phyloP scores from a whole-genome alignment of 2,797 vertebrate species.

The Molossus alvarezi region DNA sequence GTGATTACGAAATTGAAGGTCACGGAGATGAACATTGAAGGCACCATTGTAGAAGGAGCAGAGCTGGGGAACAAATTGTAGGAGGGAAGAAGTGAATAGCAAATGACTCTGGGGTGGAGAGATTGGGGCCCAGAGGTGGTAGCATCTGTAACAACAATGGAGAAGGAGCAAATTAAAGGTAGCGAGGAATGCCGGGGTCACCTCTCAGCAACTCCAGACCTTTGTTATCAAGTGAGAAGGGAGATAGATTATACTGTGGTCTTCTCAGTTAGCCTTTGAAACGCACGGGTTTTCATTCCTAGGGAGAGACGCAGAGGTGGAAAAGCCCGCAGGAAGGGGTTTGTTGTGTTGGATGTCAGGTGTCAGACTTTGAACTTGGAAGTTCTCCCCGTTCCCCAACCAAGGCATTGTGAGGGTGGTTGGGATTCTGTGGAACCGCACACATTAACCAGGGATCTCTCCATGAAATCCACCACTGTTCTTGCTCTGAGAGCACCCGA shows the following conservation, averaged over 20 bases:
- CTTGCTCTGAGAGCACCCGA: neutral
- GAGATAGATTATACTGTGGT: too few species aligned
- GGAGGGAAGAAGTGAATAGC: neutral
- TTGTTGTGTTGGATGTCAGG: neutral
- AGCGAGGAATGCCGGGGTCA: neutral
- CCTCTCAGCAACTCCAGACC: neutral
- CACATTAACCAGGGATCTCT: neutral
- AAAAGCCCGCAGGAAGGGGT: neutral
- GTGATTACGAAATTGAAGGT: rapidly evolving
- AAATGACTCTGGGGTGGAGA: neutral
- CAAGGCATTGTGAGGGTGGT: neutral
- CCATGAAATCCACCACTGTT: neutral
- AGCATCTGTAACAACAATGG: neutral
- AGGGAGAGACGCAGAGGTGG: neutral
- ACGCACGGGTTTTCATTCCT: neutral
- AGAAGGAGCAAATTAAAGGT: neutral
- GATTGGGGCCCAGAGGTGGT: neutral
- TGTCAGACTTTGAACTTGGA: neutral
- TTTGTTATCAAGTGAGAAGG: neutral
- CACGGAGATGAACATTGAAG: neutral
- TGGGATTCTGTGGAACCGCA: neutral
- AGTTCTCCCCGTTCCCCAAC: neutral
- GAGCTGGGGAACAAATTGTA: neutral
- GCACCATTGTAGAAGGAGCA: rapidly evolving
- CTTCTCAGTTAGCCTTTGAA: neutral